phyloP scores from a whole-genome alignment of 2,797 vertebrate species.

The Phataginus tetradactyla region DNA sequence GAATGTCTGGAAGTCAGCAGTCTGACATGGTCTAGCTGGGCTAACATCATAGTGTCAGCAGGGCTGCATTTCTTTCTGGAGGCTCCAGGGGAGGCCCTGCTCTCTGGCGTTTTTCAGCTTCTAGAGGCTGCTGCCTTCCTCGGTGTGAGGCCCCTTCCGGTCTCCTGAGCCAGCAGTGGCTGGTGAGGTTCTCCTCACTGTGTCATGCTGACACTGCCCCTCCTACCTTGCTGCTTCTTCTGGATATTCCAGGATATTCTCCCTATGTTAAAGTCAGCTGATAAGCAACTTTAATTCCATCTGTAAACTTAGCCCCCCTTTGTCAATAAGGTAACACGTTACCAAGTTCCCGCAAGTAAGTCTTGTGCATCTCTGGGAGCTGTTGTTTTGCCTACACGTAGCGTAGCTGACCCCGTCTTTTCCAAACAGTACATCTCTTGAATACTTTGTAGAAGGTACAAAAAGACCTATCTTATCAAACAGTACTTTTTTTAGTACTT shows the following conservation, averaged over 20 bases:
- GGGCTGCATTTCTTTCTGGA: neutral
- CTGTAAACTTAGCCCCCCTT: neutral
- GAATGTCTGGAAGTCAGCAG: neutral
- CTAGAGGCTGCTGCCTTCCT: neutral
- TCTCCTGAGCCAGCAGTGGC: neutral
- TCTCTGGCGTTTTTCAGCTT: neutral
- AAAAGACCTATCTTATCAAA: neutral
- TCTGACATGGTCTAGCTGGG: neutral
- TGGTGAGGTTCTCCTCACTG: rapidly evolving
- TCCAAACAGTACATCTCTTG: too few relatives aligned
- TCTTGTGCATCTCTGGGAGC: neutral
- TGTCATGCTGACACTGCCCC: neutral
- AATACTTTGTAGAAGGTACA: neutral
- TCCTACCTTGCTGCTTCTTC: neutral
- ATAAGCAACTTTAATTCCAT: neutral
- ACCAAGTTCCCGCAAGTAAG: neutral
- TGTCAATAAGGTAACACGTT: neutral
- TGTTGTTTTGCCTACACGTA: neutral
- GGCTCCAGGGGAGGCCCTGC: neutral
- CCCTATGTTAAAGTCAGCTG: neutral
- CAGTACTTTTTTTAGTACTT: constrained; percentile 2
- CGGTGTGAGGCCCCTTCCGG: neutral
- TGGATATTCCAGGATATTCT: neutral
- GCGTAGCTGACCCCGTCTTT: too few relatives aligned
- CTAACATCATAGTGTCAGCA: neutral